Evolutionary conservation across 2,888 invertebrate species (phyloP).

Genomic region (Xiphydria camelus): DNA sequence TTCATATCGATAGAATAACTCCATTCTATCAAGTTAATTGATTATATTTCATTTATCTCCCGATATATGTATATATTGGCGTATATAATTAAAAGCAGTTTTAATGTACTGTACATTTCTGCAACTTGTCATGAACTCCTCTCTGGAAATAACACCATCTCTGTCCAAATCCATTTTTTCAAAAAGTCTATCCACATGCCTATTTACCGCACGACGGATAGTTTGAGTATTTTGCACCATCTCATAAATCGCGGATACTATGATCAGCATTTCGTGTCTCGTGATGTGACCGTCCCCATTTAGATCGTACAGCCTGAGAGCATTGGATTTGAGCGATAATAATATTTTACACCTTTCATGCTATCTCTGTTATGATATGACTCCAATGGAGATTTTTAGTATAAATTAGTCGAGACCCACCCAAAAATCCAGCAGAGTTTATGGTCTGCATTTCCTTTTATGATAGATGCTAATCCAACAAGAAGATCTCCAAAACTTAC

Average conservation of each 20-base stretch:
- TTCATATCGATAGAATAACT: not conserved
- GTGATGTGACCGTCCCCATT: conserved; percentile 49
- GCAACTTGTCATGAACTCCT: conserved; percentile 46
- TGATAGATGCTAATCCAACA: conserved; percentile 34
- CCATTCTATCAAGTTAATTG: too few relatives aligned
- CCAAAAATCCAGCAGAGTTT: conserved; percentile 50
- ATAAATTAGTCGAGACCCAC: conserved; percentile 24
- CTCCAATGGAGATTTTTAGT: too few relatives aligned
- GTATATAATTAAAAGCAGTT: too few relatives aligned
- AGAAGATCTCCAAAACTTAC: conserved; percentile 46
- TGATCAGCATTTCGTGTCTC: conserved; percentile 42
- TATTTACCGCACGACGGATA: conserved; percentile 32
- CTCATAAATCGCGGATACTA: conserved; percentile 47
- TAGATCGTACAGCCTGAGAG: conserved; percentile 44
- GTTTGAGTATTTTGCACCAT: conserved; percentile 38
- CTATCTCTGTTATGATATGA: not conserved
- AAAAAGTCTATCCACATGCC: conserved; percentile 46
- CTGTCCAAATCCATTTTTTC: conserved; percentile 46
- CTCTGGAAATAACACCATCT: conserved; percentile 46
- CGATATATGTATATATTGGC: too few relatives aligned
- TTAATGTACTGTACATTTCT: conserved; percentile 41
- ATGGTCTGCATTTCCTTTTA: conserved; percentile 42
- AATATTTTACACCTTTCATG: not conserved
- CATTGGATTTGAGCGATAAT: conserved; percentile 7
- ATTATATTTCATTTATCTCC: too few relatives aligned